Evolutionary conservation across 2,113 vertebrate genomes (phyloP).

Genomic region (Leptosomus discolor): DNA sequence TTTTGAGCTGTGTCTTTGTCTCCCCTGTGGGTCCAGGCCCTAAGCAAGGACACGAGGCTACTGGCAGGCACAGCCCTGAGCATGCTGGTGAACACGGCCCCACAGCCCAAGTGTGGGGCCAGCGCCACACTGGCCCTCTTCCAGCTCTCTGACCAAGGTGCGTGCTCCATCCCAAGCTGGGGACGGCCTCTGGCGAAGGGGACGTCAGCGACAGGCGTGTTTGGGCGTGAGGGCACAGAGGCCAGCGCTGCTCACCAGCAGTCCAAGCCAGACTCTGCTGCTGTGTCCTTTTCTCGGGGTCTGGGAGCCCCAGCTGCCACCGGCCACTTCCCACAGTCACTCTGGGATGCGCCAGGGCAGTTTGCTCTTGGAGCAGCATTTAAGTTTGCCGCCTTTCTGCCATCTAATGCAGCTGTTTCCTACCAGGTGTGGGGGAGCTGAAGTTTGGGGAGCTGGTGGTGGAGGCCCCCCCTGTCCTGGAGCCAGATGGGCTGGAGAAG

Average conservation of each 20-base stretch:
- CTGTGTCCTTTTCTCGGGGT: accelerated
- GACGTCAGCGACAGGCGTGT: accelerated
- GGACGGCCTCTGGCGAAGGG: background rate
- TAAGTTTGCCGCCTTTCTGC: background rate
- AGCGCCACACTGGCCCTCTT: constrained; percentile 73
- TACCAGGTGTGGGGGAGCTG: constrained; percentile 66
- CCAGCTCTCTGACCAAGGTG: constrained; percentile 63
- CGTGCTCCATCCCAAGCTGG: background rate
- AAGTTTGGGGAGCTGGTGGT: constrained; percentile 76
- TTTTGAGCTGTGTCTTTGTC: background rate
- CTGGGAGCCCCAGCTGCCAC: background rate
- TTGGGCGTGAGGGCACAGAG: background rate
- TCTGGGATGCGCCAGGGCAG: background rate
- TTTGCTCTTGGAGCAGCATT: background rate
- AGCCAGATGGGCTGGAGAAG: constrained; percentile 63
- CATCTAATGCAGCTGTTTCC: background rate
- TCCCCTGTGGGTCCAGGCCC: constrained; percentile 49
- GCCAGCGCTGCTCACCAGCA: background rate
- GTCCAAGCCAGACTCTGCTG: background rate
- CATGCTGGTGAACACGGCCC: constrained; percentile 82
- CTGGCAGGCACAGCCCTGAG: constrained; percentile 82
- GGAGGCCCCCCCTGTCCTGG: background rate
- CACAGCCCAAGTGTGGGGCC: constrained; percentile 52
- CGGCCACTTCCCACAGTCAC: accelerated
- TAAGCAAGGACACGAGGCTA: constrained; percentile 79